Conservation (phyloP, 2,113 vertebrate species). For the Eupsittula cactorum region DNA sequence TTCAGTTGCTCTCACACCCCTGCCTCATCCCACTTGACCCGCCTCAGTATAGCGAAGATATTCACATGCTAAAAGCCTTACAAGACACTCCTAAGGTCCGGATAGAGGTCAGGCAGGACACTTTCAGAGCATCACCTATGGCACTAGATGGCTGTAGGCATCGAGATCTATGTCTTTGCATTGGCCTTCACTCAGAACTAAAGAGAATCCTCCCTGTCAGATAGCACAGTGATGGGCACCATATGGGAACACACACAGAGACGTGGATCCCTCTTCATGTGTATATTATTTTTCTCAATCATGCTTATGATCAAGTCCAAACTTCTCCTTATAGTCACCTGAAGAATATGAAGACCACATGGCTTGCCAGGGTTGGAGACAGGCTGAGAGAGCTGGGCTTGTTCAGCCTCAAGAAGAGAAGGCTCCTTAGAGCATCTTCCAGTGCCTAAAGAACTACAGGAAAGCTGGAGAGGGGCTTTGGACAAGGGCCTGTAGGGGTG, state of each 20-base stretch:
- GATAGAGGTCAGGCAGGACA: neutral
- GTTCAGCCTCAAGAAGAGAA: neutral
- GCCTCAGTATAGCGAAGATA: neutral
- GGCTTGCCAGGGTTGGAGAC: neutral
- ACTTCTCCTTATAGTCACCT: neutral
- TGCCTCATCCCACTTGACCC: neutral
- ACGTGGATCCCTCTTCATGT: neutral
- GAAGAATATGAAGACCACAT: neutral
- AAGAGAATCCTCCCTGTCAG: neutral
- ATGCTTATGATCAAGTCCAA: neutral
- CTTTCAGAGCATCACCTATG: neutral
- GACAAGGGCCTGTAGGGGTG: neutral
- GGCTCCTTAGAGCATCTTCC: neutral
- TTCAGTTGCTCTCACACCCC: neutral
- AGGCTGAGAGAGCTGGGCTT: neutral
- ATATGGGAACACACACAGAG: neutral
- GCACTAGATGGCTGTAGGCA: neutral
- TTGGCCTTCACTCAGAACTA: neutral
- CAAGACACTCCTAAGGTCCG: neutral
- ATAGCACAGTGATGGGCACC: neutral
- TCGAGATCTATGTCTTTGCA: neutral
- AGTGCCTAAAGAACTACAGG: neutral
- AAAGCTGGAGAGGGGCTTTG: neutral
- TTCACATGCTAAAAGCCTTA: rapidly evolving
- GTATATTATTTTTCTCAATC: neutral